A percentile compares a stretch with the other conserved stretches of the same genome.
phyloP scores from a whole-genome alignment of 1,140 invertebrate genomes.

The Homalodisca vitripennis region DNA sequence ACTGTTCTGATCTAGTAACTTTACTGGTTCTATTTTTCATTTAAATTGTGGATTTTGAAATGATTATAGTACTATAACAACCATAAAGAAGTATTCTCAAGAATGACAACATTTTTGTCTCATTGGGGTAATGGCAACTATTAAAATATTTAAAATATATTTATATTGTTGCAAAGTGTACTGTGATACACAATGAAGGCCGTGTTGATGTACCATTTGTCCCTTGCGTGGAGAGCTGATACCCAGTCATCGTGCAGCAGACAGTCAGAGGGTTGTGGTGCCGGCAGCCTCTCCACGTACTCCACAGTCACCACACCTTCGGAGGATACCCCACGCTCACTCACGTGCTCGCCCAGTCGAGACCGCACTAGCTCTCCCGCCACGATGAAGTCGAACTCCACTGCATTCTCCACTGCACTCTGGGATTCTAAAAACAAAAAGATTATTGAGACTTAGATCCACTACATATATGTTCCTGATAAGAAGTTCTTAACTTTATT shows the following conservation, averaged over 20 bases:
- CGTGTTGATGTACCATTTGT: constrained; percentile 82
- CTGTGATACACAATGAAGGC: too few species aligned
- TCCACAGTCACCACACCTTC: constrained; percentile 84
- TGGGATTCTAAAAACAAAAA: neutral
- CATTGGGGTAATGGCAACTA: too few species aligned
- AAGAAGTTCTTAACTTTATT: neutral
- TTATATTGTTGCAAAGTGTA: too few species aligned
- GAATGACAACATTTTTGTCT: too few species aligned
- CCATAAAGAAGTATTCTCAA: too few species aligned
- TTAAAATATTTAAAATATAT: too few species aligned
- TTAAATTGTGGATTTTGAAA: too few species aligned
- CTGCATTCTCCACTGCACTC: constrained; percentile 27
- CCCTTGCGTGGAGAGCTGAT: constrained; percentile 70
- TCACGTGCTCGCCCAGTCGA: constrained; percentile 66
- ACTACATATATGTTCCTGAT: neutral
- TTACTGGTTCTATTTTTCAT: too few species aligned
- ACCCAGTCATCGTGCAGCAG: constrained; percentile 97
- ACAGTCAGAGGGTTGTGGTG: constrained; percentile 87
- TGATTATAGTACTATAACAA: too few species aligned
- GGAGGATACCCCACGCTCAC: constrained; percentile 63
- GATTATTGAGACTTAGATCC: neutral
- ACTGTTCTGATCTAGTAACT: too few species aligned
- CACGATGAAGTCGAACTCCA: constrained; percentile 89
- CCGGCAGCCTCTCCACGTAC: constrained; percentile 83
- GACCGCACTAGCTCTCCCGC: constrained; percentile 74